phyloP scores from a whole-genome alignment of 2,888 invertebrate species.

The Heliconius sara region DNA sequence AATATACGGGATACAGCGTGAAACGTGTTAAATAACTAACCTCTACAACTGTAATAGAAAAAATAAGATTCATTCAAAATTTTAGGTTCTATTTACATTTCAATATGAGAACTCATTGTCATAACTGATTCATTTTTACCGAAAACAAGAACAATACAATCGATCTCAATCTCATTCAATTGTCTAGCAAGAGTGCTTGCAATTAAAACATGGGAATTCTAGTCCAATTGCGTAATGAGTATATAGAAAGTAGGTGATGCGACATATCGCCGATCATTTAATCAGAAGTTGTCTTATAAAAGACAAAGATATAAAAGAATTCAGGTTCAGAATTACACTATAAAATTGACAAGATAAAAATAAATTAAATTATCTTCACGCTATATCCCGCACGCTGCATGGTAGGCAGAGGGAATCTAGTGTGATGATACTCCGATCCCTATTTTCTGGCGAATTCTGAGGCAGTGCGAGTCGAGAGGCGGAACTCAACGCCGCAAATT shows the following conservation, averaged over 20 bases:
- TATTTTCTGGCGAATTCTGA: too few species aligned
- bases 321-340: constrained; percentile 18
- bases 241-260: constrained; percentile 51
- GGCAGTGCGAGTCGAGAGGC: too few species aligned
- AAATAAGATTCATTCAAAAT: neutral
- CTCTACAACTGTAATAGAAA: neutral
- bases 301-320: neutral
- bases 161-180: constrained; percentile 45
- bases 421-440: too few species aligned
- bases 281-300: constrained; percentile 28
- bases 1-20: too few species aligned
- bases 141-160: constrained; percentile 48
- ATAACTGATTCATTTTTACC: constrained; percentile 36
- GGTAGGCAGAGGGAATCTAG: too few species aligned
- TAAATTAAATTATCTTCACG: too few species aligned
- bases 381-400: too few species aligned
- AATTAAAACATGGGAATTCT: constrained; percentile 49
- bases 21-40: neutral
- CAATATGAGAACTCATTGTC: constrained; percentile 18
- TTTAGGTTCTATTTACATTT: neutral
- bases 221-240: constrained; percentile 51
- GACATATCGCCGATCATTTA: constrained; percentile 45
- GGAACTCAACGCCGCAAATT: neutral
- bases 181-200: constrained; percentile 48
- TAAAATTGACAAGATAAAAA: constrained; percentile 7